Evolutionary conservation across 2,113 vertebrate genomes (phyloP), one percentile per base, ranked within the genome.

Genomic region (Amblyornis subalaris): DNA sequence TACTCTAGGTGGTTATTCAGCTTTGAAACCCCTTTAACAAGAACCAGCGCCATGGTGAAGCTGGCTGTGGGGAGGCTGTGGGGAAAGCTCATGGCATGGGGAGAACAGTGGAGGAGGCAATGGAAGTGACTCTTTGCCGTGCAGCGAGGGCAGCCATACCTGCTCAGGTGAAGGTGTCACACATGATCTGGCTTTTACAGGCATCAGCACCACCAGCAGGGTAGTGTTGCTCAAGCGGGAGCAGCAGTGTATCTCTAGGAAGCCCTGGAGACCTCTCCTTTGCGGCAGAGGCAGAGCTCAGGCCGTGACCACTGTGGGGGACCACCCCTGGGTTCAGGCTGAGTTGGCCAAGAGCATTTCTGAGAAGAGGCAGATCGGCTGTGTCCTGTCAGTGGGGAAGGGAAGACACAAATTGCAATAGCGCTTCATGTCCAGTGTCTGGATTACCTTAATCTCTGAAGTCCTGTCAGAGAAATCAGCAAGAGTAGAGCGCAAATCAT

Each of bases 21-120:
- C n/a, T 65, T 31, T 64, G 55, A 60, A 50, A 33, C 5, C 18
- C 22, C 47, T 58, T 17, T 36, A 26, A 16, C 18, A 14, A 50
- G 67, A 33, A 45, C 0, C 5, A 9, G 33, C 10, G 26, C 35
- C 1, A 0, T 4, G 44, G 38, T 3, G 3, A 48, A 6, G 33
- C 44, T 35, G 64, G 22, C 18, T 14, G 61, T 0, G 17, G 90
- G 40, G 4, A n/a, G 36, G 2, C 0, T 0, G 25, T 6, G 7
- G 48, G 23, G 69, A 23, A 33, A 50, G 72, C 14, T 23, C 4
- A 0, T 0, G 45, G 1, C 2, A 1, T 0, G 7, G 23, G 57
- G 28, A n/a, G 66, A 62, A 80, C n/a, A 3, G 57, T 0, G 65
- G 20, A 2, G 80, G 58, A 33, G 22, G 79, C 51, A 2, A 0